Evolutionary conservation across 1,140 invertebrate genomes (phyloP), one percentile per base, ranked within the genome.

Genomic region (Amyelois transitella): DNA sequence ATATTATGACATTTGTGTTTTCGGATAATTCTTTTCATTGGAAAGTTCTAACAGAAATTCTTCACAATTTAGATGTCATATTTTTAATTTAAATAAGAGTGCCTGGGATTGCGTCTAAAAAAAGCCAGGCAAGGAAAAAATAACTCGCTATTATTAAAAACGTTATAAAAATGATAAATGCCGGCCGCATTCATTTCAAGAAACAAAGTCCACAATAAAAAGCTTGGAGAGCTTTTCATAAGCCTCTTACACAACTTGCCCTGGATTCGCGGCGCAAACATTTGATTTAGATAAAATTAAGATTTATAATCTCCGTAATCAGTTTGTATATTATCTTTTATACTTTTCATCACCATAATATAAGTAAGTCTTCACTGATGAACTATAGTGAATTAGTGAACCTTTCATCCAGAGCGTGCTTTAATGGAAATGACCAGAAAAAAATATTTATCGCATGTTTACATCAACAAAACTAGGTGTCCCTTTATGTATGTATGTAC

Each of bases 251-350:
- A 50, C 22, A 53, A 54, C 45, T 38, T 43, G 57, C 22, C 51
- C 57, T 47, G 50, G 28, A 53, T 55, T 54, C 22, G 45, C 32
- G 22, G 51, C 2, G 20, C 50, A 60, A 66, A 63, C 47, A 60
- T 63, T 66, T 60, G 43, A 60, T 51, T 58, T 50, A 63, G 61
- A 67, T 63, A 63, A 47, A 55, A 38, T 38, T n/a, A 14, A 14
- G 17, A 14, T 38, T n/a, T n/a, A n/a, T n/a, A n/a, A n/a, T n/a
- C n/a, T n/a, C n/a, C n/a, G 12, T 28, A 6, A 28, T 28, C 25
- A 6, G 25, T 28, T 5, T 28, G 5, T 28, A 28, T 28, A 28
- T 28, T 28, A 28, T 28, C 12, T 28, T 28, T 6, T 12, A 12
- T 28, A 28, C 5, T 28, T 28, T 6, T 28, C 5, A 28, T 28